phyloP scores from a whole-genome alignment of 2,797 vertebrate species.

The Botia almorhae region DNA sequence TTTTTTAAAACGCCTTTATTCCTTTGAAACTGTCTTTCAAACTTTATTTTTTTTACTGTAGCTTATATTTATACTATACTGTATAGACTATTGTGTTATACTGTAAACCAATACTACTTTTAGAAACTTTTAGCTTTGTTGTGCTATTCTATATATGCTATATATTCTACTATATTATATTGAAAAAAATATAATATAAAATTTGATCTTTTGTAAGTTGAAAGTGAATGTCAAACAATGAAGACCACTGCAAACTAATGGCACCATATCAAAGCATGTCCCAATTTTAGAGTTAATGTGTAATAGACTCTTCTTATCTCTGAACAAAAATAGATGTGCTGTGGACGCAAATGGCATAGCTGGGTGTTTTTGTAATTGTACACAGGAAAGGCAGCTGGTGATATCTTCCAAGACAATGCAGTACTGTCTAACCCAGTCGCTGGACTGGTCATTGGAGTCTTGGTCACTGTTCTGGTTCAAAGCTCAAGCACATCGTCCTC shows the following conservation, averaged over 20 bases:
- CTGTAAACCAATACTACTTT: too few species aligned
- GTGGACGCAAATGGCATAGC: neutral
- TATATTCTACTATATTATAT: neutral
- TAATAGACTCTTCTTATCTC: neutral
- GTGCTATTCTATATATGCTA: neutral
- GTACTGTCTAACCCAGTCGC: slow-evolving; percentile 93
- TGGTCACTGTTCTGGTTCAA: slow-evolving; percentile 96
- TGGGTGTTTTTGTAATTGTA: neutral
- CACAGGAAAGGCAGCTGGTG: slow-evolving; percentile 91
- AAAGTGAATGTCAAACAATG: neutral
- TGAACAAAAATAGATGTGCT: neutral
- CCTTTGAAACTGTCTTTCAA: too few species aligned
- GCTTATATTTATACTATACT: too few species aligned
- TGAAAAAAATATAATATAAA: too few species aligned
- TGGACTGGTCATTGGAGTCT: slow-evolving; percentile 91
- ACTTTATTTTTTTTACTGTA: too few species aligned
- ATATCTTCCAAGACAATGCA: slow-evolving; percentile 92
- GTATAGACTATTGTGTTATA: too few species aligned
- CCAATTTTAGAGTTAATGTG: neutral
- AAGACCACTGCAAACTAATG: neutral
- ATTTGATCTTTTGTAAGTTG: neutral
- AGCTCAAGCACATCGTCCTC: slow-evolving; percentile 97
- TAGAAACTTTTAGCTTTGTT: neutral
- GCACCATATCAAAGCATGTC: neutral
- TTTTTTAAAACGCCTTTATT: too few species aligned